These are phyloP conservation scores for Dioctria linearis DNA, from an alignment of 2,888 invertebrate genomes.

Conservation along the genomic window DNA sequence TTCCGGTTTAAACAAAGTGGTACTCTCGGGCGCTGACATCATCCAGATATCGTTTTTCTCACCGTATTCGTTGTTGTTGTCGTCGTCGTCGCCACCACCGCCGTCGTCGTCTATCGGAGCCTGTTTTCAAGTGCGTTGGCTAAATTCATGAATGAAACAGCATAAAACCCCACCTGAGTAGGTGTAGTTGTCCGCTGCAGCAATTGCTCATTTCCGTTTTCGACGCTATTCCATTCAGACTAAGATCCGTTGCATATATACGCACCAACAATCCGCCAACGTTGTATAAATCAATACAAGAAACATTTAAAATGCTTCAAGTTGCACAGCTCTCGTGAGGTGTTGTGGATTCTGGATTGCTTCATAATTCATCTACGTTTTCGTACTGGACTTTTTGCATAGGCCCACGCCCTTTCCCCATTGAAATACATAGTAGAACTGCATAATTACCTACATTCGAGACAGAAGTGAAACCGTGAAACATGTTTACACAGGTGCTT, in stretches of 20 bases:
- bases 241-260: constrained; percentile 3
- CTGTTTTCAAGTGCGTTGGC: constrained; percentile 55
- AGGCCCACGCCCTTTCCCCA: constrained; percentile 45
- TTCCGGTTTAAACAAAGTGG: no score
- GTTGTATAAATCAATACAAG: constrained; percentile 45
- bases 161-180: constrained; percentile 54
- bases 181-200: constrained; percentile 52
- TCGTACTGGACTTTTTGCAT: constrained; percentile 44
- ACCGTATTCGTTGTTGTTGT: constrained; percentile 1
- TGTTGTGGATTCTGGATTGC: constrained; percentile 13
- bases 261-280: constrained; percentile 22
- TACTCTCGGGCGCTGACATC: constrained; percentile 37
- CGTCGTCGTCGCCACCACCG: background rate
- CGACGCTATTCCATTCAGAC: constrained; percentile 38
- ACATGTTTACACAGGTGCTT: constrained; percentile 44
- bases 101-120: constrained; percentile 32
- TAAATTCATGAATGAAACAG: constrained; percentile 57
- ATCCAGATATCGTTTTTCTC: background rate
- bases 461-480: background rate
- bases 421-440: constrained; percentile 35
- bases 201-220: constrained; percentile 51
- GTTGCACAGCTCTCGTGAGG: constrained; percentile 5
- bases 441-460: constrained; percentile 48
- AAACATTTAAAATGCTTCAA: constrained; percentile 8
- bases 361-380: constrained; percentile 33